Evolutionary conservation across 2,797 vertebrate species (phyloP).

Genomic region (Amazona ochrocephala): DNA sequence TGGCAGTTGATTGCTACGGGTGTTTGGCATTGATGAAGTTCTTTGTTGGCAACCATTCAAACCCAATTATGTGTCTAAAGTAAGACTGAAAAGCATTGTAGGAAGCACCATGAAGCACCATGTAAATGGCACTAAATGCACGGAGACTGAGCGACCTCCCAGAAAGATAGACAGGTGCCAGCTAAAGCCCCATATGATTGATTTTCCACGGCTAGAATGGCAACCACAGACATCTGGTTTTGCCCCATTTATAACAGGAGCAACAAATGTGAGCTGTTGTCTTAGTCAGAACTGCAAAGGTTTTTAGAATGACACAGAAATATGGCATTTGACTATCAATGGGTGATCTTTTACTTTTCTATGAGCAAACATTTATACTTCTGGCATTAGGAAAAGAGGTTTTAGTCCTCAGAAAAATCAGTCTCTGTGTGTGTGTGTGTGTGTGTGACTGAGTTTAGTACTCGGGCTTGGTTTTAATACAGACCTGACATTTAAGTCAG

Average conservation of each 20-base stretch:
- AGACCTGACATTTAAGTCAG: background rate
- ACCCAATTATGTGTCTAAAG: slow-evolving; percentile 57
- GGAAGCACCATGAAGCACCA: background rate
- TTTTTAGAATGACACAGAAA: background rate
- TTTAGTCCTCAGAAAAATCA: background rate
- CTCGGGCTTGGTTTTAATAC: background rate
- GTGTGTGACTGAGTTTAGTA: background rate
- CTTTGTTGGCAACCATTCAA: slow-evolving; percentile 51
- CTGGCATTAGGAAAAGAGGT: background rate
- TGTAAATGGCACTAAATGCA: slow-evolving; percentile 34
- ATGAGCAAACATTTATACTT: background rate
- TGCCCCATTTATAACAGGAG: background rate
- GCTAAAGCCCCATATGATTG: slow-evolving; percentile 66
- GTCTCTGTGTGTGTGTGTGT: fast-evolving
- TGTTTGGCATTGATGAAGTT: slow-evolving; percentile 16
- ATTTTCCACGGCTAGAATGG: slow-evolving; percentile 60
- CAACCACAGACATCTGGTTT: slow-evolving; percentile 56
- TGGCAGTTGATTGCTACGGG: slow-evolving; percentile 10
- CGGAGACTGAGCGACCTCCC: slow-evolving; percentile 41
- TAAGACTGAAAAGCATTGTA: slow-evolving; percentile 42
- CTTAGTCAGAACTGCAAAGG: background rate
- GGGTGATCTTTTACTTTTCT: background rate
- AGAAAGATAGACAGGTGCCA: slow-evolving; percentile 68
- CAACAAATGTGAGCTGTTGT: background rate
- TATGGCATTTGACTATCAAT: background rate